These are phyloP conservation scores for Anticlea derivata DNA, from an alignment of 2,888 invertebrate species.

Conservation along the genomic window DNA sequence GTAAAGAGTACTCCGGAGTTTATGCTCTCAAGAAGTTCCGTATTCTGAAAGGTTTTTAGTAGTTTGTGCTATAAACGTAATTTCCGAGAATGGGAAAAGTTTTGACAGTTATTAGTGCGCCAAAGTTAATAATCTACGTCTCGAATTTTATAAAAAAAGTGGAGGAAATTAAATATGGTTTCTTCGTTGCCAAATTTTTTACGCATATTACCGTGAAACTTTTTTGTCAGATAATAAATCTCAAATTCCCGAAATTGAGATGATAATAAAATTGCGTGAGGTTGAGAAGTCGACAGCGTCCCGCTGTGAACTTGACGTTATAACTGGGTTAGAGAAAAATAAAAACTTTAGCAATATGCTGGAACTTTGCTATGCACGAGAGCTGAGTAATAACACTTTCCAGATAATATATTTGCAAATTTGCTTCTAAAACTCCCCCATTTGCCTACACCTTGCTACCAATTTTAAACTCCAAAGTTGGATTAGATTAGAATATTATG, in stretches of 20 bases:
- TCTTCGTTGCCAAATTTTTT: constrained; percentile 10
- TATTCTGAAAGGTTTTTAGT: constrained; percentile 23
- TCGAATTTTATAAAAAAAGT: constrained; percentile 22
- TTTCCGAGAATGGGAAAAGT: constrained; percentile 24
- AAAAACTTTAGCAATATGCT: constrained; percentile 77
- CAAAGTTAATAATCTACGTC: constrained; percentile 29
- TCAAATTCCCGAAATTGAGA: constrained; percentile 53
- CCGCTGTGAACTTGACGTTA: constrained; percentile 51
- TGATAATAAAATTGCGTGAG: constrained; percentile 61
- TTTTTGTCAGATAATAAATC: constrained; percentile 50
- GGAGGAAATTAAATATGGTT: constrained; percentile 23
- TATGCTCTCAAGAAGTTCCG: constrained; percentile 10
- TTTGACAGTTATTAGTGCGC: constrained; percentile 33
- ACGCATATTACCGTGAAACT: constrained; percentile 12
- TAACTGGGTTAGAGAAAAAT: constrained; percentile 78
- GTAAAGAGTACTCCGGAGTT: constrained; percentile 18
- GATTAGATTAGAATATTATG: constrained; percentile 46
- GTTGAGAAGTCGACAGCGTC: constrained; percentile 58
- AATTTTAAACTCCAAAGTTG: constrained; percentile 48
- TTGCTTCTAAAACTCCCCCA: constrained; percentile 46
- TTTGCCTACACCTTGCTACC: constrained; percentile 42
- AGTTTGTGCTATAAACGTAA: constrained; percentile 14
- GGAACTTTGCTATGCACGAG: constrained; percentile 57
- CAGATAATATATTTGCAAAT: constrained; percentile 63
- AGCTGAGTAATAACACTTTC: constrained; percentile 61